Conservation (phyloP, 1,140 invertebrate species). For the Archivesica marissinica region DNA sequence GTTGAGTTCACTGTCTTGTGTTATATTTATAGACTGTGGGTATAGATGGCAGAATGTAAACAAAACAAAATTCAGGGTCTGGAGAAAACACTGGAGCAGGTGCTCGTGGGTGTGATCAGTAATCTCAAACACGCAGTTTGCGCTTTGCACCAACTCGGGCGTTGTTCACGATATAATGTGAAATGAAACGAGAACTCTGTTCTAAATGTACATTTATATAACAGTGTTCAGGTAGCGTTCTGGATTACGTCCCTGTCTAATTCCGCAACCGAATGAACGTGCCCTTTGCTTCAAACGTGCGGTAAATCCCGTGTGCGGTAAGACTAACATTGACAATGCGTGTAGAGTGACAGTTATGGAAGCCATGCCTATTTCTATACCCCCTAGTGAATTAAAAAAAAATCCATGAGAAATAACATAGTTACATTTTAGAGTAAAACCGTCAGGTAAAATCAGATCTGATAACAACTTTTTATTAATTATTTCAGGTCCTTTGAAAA, state of each 20-base stretch:
- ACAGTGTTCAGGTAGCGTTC: too few species aligned
- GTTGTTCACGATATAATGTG: too few species aligned
- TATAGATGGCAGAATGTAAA: too few species aligned
- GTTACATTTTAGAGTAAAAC: background rate
- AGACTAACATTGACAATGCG: background rate
- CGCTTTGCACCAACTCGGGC: too few species aligned
- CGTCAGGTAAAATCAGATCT: background rate
- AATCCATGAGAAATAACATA: background rate
- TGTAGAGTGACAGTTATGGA: background rate
- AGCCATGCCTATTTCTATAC: background rate
- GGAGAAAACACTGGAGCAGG: too few species aligned
- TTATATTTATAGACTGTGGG: too few species aligned
- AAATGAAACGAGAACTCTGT: too few species aligned
- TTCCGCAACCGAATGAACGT: background rate
- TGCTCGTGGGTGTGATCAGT: too few species aligned
- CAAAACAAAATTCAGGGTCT: too few species aligned
- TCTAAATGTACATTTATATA: too few species aligned
- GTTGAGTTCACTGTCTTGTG: too few species aligned
- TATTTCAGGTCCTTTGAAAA: constrained; percentile 52
- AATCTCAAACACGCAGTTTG: too few species aligned
- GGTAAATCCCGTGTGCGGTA: background rate
- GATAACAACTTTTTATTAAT: background rate
- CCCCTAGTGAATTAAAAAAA: background rate
- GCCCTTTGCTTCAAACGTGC: background rate
- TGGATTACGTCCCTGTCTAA: background rate